Conservation (phyloP, 2,113 vertebrate species). For the Hemiprocne comata region DNA sequence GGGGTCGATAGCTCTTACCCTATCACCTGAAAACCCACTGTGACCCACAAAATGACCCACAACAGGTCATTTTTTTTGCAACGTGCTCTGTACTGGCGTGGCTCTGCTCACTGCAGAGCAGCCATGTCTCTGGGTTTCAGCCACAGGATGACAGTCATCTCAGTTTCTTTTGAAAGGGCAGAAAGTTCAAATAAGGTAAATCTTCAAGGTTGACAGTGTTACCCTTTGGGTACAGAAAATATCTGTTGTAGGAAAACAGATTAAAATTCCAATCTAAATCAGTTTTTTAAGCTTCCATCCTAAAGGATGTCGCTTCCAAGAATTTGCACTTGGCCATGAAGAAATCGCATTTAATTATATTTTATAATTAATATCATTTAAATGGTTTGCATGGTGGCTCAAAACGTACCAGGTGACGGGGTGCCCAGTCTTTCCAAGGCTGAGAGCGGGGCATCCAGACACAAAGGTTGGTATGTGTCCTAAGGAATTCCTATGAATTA, state of each 20-base stretch:
- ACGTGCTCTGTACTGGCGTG: neutral
- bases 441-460: rapidly evolving
- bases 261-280: slow-evolving; percentile 31
- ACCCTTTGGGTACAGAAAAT: neutral
- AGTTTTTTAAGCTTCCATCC: slow-evolving; percentile 8
- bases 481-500: neutral
- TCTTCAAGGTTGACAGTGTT: rapidly evolving
- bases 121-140: neutral
- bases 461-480: neutral
- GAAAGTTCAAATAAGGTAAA: slow-evolving; percentile 4
- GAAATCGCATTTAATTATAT: neutral
- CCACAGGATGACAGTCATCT: neutral
- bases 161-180: neutral
- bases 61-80: slow-evolving; percentile 5
- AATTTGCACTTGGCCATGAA: neutral
- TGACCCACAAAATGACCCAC: no score
- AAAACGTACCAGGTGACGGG: neutral
- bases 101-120: neutral
- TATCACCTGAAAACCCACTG: neutral
- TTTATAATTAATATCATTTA: neutral
- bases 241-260: neutral
- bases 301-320: slow-evolving; percentile 14
- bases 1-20: neutral
- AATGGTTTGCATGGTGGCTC: neutral
- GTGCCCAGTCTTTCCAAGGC: neutral